Evolutionary conservation across 2,113 vertebrate genomes (phyloP).

Genomic region (Heliornis fulica): DNA sequence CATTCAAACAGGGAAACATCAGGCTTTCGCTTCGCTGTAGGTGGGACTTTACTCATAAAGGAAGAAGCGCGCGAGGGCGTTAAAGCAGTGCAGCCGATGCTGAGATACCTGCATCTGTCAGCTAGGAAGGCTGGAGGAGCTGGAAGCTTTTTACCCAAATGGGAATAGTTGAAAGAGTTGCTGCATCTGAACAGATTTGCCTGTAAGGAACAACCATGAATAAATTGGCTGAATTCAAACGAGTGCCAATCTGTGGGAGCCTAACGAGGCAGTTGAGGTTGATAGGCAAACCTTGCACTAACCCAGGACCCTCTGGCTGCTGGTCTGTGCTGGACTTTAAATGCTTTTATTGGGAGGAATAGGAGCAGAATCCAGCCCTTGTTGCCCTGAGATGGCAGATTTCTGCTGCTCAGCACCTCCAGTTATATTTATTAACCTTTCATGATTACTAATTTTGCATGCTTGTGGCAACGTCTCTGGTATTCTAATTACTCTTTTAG

Average conservation of each 20-base stretch:
- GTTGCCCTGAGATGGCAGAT: background rate
- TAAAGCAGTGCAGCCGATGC: background rate
- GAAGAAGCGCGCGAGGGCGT: background rate
- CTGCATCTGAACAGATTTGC: background rate
- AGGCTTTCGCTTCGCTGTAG: background rate
- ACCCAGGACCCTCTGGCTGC: background rate
- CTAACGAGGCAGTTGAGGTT: background rate
- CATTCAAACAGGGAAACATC: background rate
- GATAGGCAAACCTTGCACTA: background rate
- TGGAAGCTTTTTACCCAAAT: background rate
- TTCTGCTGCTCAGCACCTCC: background rate
- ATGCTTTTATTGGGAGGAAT: background rate
- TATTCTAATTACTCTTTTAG: background rate
- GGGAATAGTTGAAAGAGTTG: background rate
- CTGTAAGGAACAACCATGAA: background rate
- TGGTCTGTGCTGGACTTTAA: background rate
- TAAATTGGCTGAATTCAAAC: background rate
- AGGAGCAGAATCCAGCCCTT: background rate
- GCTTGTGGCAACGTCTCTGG: background rate
- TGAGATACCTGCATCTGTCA: background rate
- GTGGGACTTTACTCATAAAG: background rate
- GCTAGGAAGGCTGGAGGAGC: constrained; percentile 15
- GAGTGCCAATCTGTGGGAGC: background rate
- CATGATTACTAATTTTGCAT: background rate
- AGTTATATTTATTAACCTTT: background rate